A percentile compares a stretch with the other conserved stretches of the same genome.
These are phyloP conservation scores for Lepus timidus DNA, from an alignment of 2,113 vertebrate genomes.

Conservation along the genomic window DNA sequence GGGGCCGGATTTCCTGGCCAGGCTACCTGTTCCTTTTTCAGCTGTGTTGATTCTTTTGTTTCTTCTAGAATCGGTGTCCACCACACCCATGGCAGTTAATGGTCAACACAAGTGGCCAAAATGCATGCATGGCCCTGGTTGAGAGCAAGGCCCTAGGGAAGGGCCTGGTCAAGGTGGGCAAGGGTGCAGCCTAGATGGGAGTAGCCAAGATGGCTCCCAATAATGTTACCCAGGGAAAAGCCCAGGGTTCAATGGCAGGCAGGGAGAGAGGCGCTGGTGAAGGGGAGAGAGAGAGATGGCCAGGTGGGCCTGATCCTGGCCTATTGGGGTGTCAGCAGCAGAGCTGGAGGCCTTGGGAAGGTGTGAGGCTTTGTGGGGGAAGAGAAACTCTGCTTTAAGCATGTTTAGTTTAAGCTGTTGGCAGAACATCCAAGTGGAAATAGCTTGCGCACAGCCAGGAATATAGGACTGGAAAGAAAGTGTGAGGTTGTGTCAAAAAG, in stretches of 20 bases:
- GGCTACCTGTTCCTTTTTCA: conserved; percentile 23
- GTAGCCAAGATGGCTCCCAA: neutral
- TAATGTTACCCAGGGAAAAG: neutral
- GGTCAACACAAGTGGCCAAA: neutral
- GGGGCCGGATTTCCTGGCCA: neutral
- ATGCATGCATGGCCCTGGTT: neutral
- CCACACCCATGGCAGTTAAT: neutral
- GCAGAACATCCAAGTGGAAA: conserved; percentile 84
- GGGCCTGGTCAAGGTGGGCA: neutral
- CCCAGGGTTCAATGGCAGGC: neutral
- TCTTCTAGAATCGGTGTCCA: neutral
- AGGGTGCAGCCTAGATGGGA: neutral
- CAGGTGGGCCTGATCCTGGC: neutral
- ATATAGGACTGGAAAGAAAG: conserved; percentile 84
- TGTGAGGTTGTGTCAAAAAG: conserved; percentile 81
- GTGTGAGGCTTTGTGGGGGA: conserved; percentile 79
- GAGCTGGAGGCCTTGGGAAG: conserved; percentile 72
- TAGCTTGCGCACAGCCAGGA: conserved; percentile 79
- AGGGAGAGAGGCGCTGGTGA: neutral
- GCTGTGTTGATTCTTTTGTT: neutral
- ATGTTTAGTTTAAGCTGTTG: conserved; percentile 83
- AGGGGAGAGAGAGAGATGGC: neutral
- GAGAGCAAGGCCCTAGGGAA: neutral
- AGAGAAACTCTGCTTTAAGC: conserved; percentile 76
- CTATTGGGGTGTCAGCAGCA: conserved; percentile 44